A percentile compares a stretch with the other conserved stretches of the same genome.
Conservation (phyloP, 1,140 invertebrate genomes). For the Drosophila trapezifrons region DNA sequence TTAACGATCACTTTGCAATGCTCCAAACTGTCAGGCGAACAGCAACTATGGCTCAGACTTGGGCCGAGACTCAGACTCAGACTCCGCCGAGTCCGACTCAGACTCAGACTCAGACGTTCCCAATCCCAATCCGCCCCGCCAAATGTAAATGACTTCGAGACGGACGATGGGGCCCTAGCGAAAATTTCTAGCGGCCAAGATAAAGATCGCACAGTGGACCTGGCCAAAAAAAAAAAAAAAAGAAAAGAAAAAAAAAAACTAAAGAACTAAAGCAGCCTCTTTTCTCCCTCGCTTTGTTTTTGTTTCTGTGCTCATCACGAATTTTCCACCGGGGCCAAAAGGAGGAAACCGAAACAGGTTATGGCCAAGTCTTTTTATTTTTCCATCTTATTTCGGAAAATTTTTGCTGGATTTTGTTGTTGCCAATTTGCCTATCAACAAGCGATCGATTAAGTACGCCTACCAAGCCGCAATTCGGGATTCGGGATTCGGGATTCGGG, state of each 20-base stretch:
- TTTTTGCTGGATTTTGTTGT: constrained; percentile 52
- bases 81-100: not conserved
- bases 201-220: constrained; percentile 77
- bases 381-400: constrained; percentile 13
- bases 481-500: constrained; percentile 28
- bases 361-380: constrained; percentile 19
- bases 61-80: constrained; percentile 13
- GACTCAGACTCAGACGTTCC: constrained; percentile 26
- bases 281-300: constrained; percentile 25
- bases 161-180: constrained; percentile 69
- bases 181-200: constrained; percentile 72
- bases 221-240: constrained; percentile 32
- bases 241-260: constrained; percentile 2
- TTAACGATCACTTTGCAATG: constrained; percentile 84
- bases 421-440: constrained; percentile 84
- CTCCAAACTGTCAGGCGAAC: constrained; percentile 72
- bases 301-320: constrained; percentile 69
- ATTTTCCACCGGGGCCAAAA: constrained; percentile 55
- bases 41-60: constrained; percentile 15
- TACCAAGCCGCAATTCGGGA: constrained; percentile 56
- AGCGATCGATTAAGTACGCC: constrained; percentile 83
- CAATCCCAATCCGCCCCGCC: constrained; percentile 63
- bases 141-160: constrained; percentile 75
- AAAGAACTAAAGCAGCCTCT: constrained; percentile 73
- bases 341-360: constrained; percentile 70